These are phyloP conservation scores for Nannoperca obscura DNA, from an alignment of 2,797 vertebrate species.

Conservation along the genomic window DNA sequence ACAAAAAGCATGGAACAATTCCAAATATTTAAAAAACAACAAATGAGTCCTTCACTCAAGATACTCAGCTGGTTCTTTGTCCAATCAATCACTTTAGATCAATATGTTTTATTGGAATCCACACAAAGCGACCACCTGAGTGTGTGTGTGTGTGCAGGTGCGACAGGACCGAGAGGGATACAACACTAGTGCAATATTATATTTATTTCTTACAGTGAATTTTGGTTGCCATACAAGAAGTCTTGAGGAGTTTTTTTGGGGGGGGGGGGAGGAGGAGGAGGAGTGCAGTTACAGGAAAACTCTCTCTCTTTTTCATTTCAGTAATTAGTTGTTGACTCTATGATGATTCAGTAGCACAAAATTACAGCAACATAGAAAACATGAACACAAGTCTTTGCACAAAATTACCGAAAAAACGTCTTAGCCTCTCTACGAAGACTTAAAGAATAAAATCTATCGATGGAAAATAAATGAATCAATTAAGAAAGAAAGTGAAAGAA, in stretches of 20 bases:
- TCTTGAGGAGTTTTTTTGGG: conserved; percentile 84
- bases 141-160: too few species aligned
- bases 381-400: conserved; percentile 93
- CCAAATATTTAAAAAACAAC: background rate
- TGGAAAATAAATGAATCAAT: conserved; percentile 46
- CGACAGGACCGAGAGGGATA: conserved; percentile 73
- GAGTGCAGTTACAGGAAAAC: conserved; percentile 93
- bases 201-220: conserved; percentile 98
- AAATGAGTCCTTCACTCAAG: background rate
- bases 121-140: background rate
- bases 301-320: conserved; percentile 84
- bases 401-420: conserved; percentile 89
- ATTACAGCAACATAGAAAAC: conserved; percentile 96
- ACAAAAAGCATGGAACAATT: background rate
- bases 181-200: conserved; percentile 92
- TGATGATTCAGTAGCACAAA: conserved; percentile 95
- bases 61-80: background rate
- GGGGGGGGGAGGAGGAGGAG: conserved; percentile 74
- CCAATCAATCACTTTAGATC: background rate
- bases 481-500: conserved; percentile 50
- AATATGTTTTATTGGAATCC: background rate
- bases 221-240: conserved; percentile 98
- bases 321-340: conserved; percentile 83
- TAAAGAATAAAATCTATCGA: conserved; percentile 75
- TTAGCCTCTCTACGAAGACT: conserved; percentile 86